Base-by-base conservation (phyloP, 2,888 invertebrate genomes). In the Caenorhabditis afra region DNA sequence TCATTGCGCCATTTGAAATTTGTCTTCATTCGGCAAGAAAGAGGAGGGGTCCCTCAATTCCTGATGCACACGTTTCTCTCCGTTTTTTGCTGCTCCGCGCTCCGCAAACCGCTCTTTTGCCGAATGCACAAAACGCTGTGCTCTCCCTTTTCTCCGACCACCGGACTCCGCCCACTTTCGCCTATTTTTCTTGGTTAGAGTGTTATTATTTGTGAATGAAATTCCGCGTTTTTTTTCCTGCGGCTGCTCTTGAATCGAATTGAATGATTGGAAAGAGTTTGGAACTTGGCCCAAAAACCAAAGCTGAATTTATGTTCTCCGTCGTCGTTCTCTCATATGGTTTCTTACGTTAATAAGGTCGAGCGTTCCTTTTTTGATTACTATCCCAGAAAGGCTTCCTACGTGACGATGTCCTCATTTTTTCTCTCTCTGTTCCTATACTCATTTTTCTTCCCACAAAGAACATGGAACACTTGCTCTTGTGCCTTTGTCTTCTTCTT, bases 121-220 rank as follows among this genome's bases (percentile, higher is more conserved):
- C 71, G 71, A 71, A 71, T 71, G 71, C 71, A 57, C 71, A 71
- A 71, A 50, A 62, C 61, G 70, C 62, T 55, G 55, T 71, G 71
- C 71, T 74, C 65, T 65, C 59, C 52, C 45, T 59, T 41, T 29
- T 29, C 29, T 29, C 29, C 7, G 29, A 7, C 16, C 14, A 52
- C n/a, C n/a, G n/a, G 50, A 39, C 74, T 45, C 55, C 73, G 73
- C 73, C 74, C 16, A 14, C 18, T 35, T 47, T 49, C 29, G 37
- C 23, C 47, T 73, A 52, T 65, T 58, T 47, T 73, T 65, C 59
- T 59, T 61, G 50, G 59, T 61, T 44, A 53, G 45, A 70, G 59
- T 70, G 62, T 70, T 70, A 70, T 70, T 70, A 47, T 70, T 59
- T 61, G 70, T 59, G 59, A 50, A 70, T 61, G 44, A 53, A 68